Conservation (phyloP, 2,888 invertebrate species). For the Cheilosia grossa region DNA sequence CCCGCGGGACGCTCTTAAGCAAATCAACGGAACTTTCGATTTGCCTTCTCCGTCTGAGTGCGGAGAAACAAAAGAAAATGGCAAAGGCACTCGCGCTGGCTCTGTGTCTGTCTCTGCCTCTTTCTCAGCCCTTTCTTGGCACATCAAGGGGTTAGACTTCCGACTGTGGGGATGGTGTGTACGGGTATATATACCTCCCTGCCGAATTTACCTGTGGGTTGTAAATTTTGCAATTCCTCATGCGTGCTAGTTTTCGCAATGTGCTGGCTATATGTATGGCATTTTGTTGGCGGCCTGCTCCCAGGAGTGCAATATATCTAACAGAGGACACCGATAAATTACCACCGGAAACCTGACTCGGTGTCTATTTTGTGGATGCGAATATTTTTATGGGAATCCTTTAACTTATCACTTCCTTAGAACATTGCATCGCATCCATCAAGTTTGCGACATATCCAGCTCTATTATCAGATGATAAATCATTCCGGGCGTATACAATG, state of each 20-base stretch:
- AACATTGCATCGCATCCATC: slow-evolving; percentile 69
- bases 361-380: slow-evolving; percentile 60
- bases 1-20: slow-evolving; percentile 72
- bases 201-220: slow-evolving; percentile 49
- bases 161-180: neutral
- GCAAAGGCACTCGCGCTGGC: slow-evolving; percentile 8
- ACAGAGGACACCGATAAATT: slow-evolving; percentile 73
- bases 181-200: neutral
- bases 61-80: slow-evolving; percentile 36
- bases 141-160: slow-evolving; percentile 55
- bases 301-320: slow-evolving; percentile 70
- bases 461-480: slow-evolving; percentile 74
- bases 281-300: slow-evolving; percentile 41
- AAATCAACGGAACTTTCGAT: slow-evolving; percentile 72
- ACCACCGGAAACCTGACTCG: slow-evolving; percentile 54
- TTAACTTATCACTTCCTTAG: slow-evolving; percentile 73
- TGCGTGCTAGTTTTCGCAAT: slow-evolving; percentile 72
- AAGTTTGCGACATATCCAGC: slow-evolving; percentile 69
- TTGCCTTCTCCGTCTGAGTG: slow-evolving; percentile 16
- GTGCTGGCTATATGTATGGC: neutral
- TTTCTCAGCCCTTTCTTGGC: slow-evolving; percentile 19
- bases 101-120: neutral
- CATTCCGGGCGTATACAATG: slow-evolving; percentile 16
- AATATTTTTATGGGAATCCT: slow-evolving; percentile 67
- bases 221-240: slow-evolving; percentile 74